Conservation (phyloP, 2,797 vertebrate species). For the Enteromius trimaculatus region DNA sequence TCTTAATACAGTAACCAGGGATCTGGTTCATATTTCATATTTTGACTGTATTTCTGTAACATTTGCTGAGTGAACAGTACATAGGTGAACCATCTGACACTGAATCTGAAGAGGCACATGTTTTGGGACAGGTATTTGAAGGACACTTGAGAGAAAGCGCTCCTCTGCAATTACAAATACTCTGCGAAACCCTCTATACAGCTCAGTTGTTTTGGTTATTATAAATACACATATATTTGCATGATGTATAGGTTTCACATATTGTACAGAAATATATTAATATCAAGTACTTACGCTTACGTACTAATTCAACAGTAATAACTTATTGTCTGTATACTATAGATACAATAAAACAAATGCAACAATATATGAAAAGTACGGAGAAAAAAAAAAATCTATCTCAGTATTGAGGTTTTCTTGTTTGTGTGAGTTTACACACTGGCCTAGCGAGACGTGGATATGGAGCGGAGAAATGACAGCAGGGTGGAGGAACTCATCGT, state of each 20-base stretch:
- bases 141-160: neutral
- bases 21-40: constrained; percentile 35
- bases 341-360: constrained; percentile 64
- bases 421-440: constrained; percentile 66
- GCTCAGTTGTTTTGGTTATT: constrained; percentile 39
- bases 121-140: constrained; percentile 9
- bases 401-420: constrained; percentile 75
- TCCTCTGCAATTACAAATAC: constrained; percentile 52
- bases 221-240: constrained; percentile 79
- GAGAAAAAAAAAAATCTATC: constrained; percentile 36
- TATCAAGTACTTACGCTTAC: constrained; percentile 79
- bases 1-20: constrained; percentile 34
- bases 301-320: constrained; percentile 77
- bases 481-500: constrained; percentile 8
- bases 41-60: constrained; percentile 60
- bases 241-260: constrained; percentile 74
- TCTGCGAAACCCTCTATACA: constrained; percentile 55
- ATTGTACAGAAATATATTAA: constrained; percentile 82
- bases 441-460: neutral
- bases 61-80: neutral
- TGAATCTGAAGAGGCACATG: constrained; percentile 8
- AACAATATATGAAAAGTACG: constrained; percentile 68
- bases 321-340: constrained; percentile 76
- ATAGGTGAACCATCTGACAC: neutral
- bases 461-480: neutral